These are phyloP conservation scores for Trissolcus japonicus DNA, from an alignment of 2,888 invertebrate species.

Conservation along the genomic window DNA sequence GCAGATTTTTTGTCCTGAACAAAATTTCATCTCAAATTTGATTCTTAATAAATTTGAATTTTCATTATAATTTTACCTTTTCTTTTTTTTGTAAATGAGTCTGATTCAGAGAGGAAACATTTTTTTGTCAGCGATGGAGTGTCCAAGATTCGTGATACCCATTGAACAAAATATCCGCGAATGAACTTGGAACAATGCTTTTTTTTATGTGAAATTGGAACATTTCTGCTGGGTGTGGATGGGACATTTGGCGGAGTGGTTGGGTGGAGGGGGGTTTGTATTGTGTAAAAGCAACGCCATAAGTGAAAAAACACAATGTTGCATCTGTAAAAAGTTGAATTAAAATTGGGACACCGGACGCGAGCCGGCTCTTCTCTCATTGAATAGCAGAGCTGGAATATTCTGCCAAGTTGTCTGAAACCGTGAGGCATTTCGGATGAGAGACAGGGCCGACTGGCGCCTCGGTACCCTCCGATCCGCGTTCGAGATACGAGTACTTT, in stretches of 20 bases:
- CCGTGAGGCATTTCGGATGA: background rate
- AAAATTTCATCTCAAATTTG: background rate
- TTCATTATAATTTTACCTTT: too few relatives aligned
- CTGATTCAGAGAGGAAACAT: too few relatives aligned
- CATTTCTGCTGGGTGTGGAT: conserved; percentile 62
- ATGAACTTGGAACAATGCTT: conserved; percentile 75
- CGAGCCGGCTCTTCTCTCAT: conserved; percentile 33
- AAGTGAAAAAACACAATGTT: conserved; percentile 76
- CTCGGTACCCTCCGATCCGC: conserved; percentile 71
- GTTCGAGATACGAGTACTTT: conserved; percentile 72
- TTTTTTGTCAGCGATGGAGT: conserved; percentile 12
- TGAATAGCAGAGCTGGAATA: background rate
- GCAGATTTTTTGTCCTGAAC: background rate
- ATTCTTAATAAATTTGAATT: background rate
- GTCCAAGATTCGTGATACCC: conserved; percentile 11
- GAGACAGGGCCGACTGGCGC: conserved; percentile 56
- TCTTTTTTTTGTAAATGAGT: too few relatives aligned
- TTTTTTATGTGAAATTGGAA: conserved; percentile 70
- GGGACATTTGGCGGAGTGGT: conserved; percentile 59
- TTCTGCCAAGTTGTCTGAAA: background rate
- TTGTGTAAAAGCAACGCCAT: conserved; percentile 76
- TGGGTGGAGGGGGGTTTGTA: conserved; percentile 68
- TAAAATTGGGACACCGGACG: conserved; percentile 64
- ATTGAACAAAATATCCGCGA: conserved; percentile 67
- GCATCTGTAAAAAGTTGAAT: conserved; percentile 74